phyloP scores from a whole-genome alignment of 2,113 vertebrate species.

The Trichomycterus rosablanca region DNA sequence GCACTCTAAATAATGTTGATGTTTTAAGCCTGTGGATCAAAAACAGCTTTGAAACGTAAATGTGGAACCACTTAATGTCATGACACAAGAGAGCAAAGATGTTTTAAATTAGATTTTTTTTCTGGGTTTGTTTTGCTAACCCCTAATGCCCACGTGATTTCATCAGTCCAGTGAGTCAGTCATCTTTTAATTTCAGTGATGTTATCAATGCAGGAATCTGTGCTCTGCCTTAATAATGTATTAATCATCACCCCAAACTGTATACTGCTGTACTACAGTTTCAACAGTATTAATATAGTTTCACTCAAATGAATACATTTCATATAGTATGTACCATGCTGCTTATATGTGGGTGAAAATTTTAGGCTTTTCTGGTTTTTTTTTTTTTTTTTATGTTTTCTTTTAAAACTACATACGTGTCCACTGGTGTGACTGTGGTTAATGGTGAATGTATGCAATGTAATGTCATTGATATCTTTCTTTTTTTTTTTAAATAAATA shows the following conservation, averaged over 20 bases:
- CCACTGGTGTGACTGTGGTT: no score
- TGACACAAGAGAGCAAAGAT: conserved; percentile 32
- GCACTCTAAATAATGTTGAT: conserved; percentile 30
- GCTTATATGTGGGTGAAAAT: no score
- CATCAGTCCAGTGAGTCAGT: conserved; percentile 46
- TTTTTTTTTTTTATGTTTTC: no score
- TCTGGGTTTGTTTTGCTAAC: conserved; percentile 47
- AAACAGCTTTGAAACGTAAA: conserved; percentile 27
- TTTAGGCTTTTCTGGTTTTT: no score
- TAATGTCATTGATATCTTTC: no score
- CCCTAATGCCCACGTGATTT: conserved; percentile 48
- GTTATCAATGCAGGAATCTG: conserved; percentile 65
- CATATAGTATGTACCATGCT: no score
- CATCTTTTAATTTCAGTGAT: conserved; percentile 49
- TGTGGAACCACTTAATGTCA: conserved; percentile 36
- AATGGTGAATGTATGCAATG: conserved; percentile 59
- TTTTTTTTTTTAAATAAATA: no score
- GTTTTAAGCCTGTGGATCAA: conserved; percentile 7
- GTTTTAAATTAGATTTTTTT: conserved; percentile 1
- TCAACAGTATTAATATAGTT: no score
- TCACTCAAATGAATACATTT: no score
- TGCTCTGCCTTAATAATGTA: conserved; percentile 61
- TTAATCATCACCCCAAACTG: no score
- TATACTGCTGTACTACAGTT: no score
- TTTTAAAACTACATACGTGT: no score